Conservation (phyloP, 2,888 invertebrate genomes). For the Drosophila maculinotata region DNA sequence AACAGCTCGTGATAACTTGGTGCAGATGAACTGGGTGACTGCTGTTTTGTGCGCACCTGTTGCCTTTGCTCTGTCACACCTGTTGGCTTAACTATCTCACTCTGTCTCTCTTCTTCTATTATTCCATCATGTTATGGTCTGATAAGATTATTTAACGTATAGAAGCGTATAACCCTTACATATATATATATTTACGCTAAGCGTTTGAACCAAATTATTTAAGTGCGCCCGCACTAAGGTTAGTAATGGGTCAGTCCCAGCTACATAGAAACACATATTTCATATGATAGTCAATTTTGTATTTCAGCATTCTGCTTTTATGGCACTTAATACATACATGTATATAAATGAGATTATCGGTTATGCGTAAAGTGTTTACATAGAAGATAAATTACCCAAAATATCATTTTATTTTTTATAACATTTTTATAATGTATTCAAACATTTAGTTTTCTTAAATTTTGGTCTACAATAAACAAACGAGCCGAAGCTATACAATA, state of each 20-base stretch:
- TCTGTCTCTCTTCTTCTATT: slow-evolving; percentile 19
- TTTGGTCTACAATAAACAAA: not conserved
- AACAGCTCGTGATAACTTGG: slow-evolving; percentile 26
- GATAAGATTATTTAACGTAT: slow-evolving; percentile 68
- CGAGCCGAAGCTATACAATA: not conserved
- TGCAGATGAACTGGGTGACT: slow-evolving; percentile 53
- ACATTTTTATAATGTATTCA: slow-evolving; percentile 2
- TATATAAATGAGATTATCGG: slow-evolving; percentile 79
- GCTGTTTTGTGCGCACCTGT: slow-evolving; percentile 64
- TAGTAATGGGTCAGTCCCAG: slow-evolving; percentile 44
- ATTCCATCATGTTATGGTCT: slow-evolving; percentile 51
- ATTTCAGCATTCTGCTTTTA: slow-evolving; percentile 64
- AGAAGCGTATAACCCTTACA: slow-evolving; percentile 60
- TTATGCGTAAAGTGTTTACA: slow-evolving; percentile 23
- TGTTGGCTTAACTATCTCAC: too few relatives aligned
- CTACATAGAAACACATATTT: slow-evolving; percentile 30
- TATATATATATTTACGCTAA: slow-evolving; percentile 20
- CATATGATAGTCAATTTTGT: slow-evolving; percentile 51
- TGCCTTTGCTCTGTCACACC: slow-evolving; percentile 31
- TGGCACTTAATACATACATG: slow-evolving; percentile 77
- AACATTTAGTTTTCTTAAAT: not conserved
- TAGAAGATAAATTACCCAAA: slow-evolving; percentile 15
- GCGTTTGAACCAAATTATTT: slow-evolving; percentile 22
- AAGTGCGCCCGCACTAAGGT: slow-evolving; percentile 53
- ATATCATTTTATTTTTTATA: slow-evolving; percentile 13